phyloP scores from a whole-genome alignment of 2,888 invertebrate genomes.

The Blomia tropicalis region DNA sequence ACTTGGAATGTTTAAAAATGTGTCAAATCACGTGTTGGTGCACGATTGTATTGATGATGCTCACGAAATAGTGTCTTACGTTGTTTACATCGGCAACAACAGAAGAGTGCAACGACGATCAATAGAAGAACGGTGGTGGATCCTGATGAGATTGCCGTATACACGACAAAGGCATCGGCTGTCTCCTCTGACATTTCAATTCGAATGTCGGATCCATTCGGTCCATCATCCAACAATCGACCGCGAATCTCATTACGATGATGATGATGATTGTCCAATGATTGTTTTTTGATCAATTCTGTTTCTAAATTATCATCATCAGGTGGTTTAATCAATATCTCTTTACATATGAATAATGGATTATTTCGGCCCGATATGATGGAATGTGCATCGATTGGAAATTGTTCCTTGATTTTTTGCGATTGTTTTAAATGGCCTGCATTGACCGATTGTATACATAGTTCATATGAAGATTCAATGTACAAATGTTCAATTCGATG shows the following conservation, averaged over 20 bases:
- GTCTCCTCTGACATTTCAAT: conserved; percentile 1
- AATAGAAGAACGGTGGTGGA: conserved; percentile 1
- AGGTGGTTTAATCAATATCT: not conserved
- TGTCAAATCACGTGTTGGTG: not conserved
- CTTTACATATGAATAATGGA: conserved; percentile 5
- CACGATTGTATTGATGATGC: not conserved
- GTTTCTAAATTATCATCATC: not conserved
- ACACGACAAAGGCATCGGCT: conserved; percentile 6
- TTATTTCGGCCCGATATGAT: not conserved
- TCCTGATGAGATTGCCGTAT: conserved; percentile 4
- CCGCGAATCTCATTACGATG: not conserved
- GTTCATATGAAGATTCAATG: not conserved
- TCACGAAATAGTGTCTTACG: not conserved
- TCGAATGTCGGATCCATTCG: not conserved
- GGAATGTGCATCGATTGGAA: not conserved
- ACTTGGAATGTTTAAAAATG: not conserved
- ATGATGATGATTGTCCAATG: not conserved
- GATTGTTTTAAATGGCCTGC: not conserved
- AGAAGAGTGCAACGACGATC: not conserved
- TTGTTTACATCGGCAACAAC: not conserved
- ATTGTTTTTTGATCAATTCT: not conserved
- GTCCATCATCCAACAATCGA: not conserved
- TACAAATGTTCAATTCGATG: not conserved
- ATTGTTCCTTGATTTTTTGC: not conserved
- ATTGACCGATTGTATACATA: conserved; percentile 9